A percentile compares a stretch with the other conserved stretches of the same genome.
phyloP scores from a whole-genome alignment of 2,888 invertebrate genomes.

The Drosophila peninsularis region DNA sequence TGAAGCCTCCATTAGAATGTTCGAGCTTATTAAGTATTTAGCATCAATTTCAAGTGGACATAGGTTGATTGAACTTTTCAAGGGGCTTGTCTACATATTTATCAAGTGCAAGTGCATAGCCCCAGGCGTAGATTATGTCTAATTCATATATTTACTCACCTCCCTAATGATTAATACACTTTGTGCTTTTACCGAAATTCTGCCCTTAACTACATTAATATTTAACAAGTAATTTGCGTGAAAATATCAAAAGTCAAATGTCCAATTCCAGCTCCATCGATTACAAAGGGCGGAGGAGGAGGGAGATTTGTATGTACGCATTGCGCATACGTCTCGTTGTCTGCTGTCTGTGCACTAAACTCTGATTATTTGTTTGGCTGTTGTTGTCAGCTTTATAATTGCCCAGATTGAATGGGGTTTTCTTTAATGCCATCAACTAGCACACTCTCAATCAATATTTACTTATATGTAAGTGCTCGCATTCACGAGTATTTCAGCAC shows the following conservation, averaged over 20 bases:
- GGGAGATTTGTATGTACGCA: constrained; percentile 8
- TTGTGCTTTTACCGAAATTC: constrained; percentile 7
- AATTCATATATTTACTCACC: constrained; percentile 54
- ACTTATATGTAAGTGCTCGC: constrained; percentile 13
- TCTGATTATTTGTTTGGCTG: constrained; percentile 16
- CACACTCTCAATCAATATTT: constrained; percentile 36
- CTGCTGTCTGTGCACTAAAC: constrained; percentile 34
- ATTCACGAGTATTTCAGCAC: constrained; percentile 30
- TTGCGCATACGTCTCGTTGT: constrained; percentile 29
- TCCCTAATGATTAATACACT: constrained; percentile 2
- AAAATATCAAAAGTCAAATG: constrained; percentile 65
- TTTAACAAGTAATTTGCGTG: constrained; percentile 49
- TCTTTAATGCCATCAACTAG: not conserved
- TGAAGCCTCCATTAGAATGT: constrained; percentile 2
- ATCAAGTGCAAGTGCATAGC: not conserved
- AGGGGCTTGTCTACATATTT: not conserved
- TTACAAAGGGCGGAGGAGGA: not conserved
- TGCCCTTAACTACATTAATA: constrained; percentile 56
- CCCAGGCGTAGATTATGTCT: too few relatives aligned
- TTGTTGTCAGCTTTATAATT: not conserved
- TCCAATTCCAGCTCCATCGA: constrained; percentile 20
- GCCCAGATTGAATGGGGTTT: constrained; percentile 4
- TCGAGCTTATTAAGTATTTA: constrained; percentile 56
- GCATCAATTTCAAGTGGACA: constrained; percentile 18
- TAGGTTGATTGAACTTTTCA: constrained; percentile 67